Percentiles rank a stretch among this genome's conserved stretches.
phyloP scores from a whole-genome alignment of 2,113 vertebrate species.

The Phalacrocorax brasilianus region DNA sequence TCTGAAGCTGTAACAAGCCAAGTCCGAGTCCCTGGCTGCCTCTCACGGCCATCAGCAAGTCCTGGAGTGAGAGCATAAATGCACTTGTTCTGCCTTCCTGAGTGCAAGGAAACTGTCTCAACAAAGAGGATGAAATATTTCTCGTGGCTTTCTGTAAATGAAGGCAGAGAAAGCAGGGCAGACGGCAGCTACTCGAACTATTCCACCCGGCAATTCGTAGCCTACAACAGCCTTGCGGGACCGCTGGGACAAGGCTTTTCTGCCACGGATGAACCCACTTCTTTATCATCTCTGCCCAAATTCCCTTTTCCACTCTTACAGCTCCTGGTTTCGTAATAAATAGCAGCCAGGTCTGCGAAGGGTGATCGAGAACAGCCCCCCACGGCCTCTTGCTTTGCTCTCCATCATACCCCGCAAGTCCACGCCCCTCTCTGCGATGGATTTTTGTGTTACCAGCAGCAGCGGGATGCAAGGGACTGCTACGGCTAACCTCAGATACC shows the following conservation, averaged over 20 bases:
- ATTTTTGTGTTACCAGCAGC: background rate
- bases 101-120: slow-evolving; percentile 13
- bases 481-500: background rate
- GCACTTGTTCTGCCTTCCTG: slow-evolving; percentile 21
- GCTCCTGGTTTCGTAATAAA: background rate
- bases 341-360: background rate
- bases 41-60: background rate
- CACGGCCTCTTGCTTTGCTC: background rate
- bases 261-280: background rate
- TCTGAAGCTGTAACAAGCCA: background rate
- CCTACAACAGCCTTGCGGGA: background rate
- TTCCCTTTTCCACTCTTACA: background rate
- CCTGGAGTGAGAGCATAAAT: slow-evolving; percentile 35
- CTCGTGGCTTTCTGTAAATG: background rate
- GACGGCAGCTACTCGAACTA: background rate
- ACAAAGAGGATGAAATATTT: slow-evolving; percentile 31
- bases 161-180: background rate
- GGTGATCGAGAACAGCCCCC: background rate
- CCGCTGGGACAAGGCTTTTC: background rate
- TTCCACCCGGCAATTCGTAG: background rate
- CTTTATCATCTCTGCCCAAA: background rate
- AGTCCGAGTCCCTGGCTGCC: background rate
- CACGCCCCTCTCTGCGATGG: accelerated
- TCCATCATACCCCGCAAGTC: background rate
- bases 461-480: background rate